These are phyloP conservation scores for Hiodon tergisus DNA, from an alignment of 2,113 vertebrate species.

Conservation along the genomic window DNA sequence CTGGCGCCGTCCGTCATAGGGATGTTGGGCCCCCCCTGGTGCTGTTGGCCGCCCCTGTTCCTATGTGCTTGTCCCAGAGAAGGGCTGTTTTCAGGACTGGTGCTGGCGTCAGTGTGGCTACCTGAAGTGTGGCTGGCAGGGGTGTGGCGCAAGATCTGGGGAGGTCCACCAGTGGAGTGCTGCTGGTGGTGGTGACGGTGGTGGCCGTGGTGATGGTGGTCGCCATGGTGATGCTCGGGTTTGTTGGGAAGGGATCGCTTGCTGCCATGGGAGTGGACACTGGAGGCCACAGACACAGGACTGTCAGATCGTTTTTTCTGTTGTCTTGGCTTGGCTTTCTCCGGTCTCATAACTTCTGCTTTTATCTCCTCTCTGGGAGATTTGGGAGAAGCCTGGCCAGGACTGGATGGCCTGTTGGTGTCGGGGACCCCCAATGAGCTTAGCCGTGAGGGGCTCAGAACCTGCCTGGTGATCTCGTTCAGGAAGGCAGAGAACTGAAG, in stretches of 20 bases:
- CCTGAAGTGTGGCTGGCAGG: slow-evolving; percentile 6
- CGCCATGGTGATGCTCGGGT: slow-evolving; percentile 18
- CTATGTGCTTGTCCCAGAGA: slow-evolving; percentile 20
- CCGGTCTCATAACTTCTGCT: neutral
- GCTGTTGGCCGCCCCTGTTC: slow-evolving; percentile 5
- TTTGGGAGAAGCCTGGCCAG: slow-evolving; percentile 20
- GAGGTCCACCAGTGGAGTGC: slow-evolving; percentile 20
- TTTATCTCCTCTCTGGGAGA: slow-evolving; percentile 35
- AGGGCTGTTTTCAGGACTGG: neutral
- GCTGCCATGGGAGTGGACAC: slow-evolving; percentile 37
- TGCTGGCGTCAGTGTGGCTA: slow-evolving; percentile 35
- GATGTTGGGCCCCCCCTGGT: slow-evolving; percentile 7
- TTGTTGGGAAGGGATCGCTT: slow-evolving; percentile 28
- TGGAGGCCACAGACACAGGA: slow-evolving; percentile 43
- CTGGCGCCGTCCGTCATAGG: slow-evolving; percentile 14
- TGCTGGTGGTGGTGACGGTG: slow-evolving; percentile 26
- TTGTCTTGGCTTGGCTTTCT: slow-evolving; percentile 24
- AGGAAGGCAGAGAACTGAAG: slow-evolving; percentile 71
- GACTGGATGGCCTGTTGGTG: slow-evolving; percentile 36
- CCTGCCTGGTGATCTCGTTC: slow-evolving; percentile 72
- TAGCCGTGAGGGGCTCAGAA: slow-evolving; percentile 70
- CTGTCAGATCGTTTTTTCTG: slow-evolving; percentile 31
- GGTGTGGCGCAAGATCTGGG: slow-evolving; percentile 19
- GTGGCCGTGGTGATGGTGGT: slow-evolving; percentile 9
- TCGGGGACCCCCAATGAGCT: slow-evolving; percentile 61